Base-by-base conservation (phyloP, 2,113 vertebrate species). In the Gobius niger region DNA sequence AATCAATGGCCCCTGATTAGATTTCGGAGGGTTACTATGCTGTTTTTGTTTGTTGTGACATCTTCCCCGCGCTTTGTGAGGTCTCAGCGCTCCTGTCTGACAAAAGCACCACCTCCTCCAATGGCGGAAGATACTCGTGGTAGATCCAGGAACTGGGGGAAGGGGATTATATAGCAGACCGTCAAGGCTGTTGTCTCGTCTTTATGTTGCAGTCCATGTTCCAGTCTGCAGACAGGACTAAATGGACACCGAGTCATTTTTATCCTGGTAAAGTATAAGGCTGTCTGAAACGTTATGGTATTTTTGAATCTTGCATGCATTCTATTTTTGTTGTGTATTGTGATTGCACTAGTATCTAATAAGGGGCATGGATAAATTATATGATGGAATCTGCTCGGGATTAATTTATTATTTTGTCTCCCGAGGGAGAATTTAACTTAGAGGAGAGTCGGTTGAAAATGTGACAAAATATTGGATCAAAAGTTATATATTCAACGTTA, bases 1-100 rank as follows among this genome's bases (percentile, higher is more conserved):
- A 95, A 95, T 95, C 94, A 94, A 94, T 93, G 95, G 92, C 92
- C 93, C 94, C 92, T 96, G 95, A 96, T 96, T 95, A 94, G 94
- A 95, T 98, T 96, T 95, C 91, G 72, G 75, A 76, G 85, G 87
- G 87, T 84, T 88, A 86, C 86, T 85, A 82, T 85, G 78, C 78
- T 88, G 87, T 87, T 89, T 91, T 89, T 89, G 90, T 91, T 91
- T 91, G 90, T 91, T 90, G 88, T 90, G 89, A 95, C 92, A 90
- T 96, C 93, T 94, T 94, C 91, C 89, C 90, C 94, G 13, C 89
- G 93, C 93, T 95, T 95, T 95, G 93, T 96, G 95, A 94, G 94
- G 94, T 95, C 94, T 95, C 92, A 86, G 88, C 93, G 94, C 93
- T 94, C 93, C 93, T 90, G 94, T 93, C 94, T 94, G 94, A 90